Conservation (phyloP, 2,797 vertebrate species). For the Coccyzus lansbergi region DNA sequence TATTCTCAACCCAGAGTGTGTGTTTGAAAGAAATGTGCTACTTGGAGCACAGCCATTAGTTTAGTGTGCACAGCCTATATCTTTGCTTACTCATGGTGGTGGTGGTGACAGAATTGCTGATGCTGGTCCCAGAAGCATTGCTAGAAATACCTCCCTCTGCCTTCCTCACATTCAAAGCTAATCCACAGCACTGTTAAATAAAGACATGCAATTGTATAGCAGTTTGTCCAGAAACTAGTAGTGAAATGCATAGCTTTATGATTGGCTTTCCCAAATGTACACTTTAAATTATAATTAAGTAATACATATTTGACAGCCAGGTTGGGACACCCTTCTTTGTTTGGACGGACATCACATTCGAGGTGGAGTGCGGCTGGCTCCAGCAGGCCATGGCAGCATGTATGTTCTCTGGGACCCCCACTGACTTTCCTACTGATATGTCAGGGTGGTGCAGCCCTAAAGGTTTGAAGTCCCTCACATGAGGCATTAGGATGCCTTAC, state of each 20-base stretch:
- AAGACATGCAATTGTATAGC: not conserved
- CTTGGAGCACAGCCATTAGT: constrained; percentile 68
- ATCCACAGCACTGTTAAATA: constrained; percentile 4
- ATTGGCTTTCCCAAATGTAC: not conserved
- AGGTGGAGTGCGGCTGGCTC: fast-evolving
- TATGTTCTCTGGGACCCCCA: fast-evolving
- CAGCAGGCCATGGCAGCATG: fast-evolving
- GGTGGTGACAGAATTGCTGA: constrained; percentile 61
- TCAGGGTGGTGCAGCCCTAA: fast-evolving
- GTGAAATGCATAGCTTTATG: not conserved
- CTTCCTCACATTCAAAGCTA: constrained; percentile 30
- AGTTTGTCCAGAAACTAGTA: not conserved
- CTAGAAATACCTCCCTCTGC: constrained; percentile 8
- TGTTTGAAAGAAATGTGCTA: constrained; percentile 69
- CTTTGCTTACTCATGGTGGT: constrained; percentile 54
- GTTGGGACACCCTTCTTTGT: fast-evolving
- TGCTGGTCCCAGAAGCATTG: not conserved
- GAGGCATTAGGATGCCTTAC: fast-evolving
- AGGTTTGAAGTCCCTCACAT: not conserved
- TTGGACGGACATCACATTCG: fast-evolving
- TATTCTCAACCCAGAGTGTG: constrained; percentile 48
- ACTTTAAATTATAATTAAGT: not conserved
- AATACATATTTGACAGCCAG: not conserved
- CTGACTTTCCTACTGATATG: too few relatives aligned
- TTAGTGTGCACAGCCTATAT: not conserved